phyloP scores from a whole-genome alignment of 1,140 invertebrate species.

The Ptiloglossa arizonensis region DNA sequence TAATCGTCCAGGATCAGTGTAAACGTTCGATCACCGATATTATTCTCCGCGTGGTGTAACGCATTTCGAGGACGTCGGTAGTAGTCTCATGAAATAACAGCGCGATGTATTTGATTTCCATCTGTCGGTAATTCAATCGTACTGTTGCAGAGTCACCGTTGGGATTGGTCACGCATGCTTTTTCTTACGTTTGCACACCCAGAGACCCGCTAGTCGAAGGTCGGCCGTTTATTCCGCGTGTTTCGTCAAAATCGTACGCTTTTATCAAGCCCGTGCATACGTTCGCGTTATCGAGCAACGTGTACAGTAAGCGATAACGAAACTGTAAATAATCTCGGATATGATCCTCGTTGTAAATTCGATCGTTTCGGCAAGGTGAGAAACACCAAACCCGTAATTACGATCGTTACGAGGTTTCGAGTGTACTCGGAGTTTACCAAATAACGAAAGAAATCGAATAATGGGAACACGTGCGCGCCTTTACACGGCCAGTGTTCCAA shows the following conservation, averaged over 20 bases:
- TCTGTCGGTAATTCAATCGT: constrained; percentile 21
- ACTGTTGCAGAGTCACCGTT: constrained; percentile 1
- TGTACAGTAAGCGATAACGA: neutral
- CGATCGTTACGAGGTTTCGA: too few species aligned
- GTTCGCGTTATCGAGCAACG: neutral
- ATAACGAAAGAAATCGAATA: neutral
- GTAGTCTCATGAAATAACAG: constrained; percentile 13
- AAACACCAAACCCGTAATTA: too few species aligned
- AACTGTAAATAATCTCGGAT: neutral
- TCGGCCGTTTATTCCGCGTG: neutral
- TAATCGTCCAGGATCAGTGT: neutral
- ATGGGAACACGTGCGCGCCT: neutral
- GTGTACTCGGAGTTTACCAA: neutral
- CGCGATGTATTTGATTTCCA: constrained; percentile 40
- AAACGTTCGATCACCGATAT: neutral
- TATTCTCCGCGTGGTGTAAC: neutral
- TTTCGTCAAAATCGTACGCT: neutral
- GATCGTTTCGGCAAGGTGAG: too few species aligned
- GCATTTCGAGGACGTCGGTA: neutral
- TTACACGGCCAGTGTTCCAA: neutral
- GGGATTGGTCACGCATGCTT: constrained; percentile 1
- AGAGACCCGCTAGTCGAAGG: constrained; percentile 1
- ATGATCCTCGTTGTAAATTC: too few species aligned
- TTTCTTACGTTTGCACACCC: constrained; percentile 10
- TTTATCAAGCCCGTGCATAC: neutral